Conservation (phyloP, 2,113 vertebrate species). For the Psettodes erumei region DNA sequence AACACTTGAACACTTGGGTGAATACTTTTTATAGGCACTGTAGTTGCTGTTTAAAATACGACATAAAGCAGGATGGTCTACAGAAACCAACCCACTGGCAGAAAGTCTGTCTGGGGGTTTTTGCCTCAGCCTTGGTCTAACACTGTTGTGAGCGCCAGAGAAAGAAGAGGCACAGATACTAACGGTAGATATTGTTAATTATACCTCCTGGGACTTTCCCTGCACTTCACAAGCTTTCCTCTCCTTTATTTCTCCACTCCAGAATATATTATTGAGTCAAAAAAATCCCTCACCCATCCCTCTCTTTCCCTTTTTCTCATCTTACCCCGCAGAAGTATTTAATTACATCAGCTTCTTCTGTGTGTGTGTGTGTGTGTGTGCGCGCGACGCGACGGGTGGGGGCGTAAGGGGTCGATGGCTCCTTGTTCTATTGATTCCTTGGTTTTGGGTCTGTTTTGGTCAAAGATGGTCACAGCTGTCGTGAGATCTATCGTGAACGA, state of each 20-base stretch:
- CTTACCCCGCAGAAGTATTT: constrained; percentile 57
- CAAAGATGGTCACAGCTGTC: constrained; percentile 37
- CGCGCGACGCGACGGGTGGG: no score
- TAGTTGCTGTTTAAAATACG: constrained; percentile 18
- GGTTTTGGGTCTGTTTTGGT: constrained; percentile 45
- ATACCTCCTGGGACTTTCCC: constrained; percentile 63
- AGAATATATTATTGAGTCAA: constrained; percentile 54
- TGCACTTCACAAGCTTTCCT: constrained; percentile 53
- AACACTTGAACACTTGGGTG: no score
- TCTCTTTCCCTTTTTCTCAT: constrained; percentile 12
- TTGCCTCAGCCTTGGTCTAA: constrained; percentile 32
- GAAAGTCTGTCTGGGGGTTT: constrained; percentile 27
- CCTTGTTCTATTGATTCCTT: constrained; percentile 58
- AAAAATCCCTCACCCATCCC: constrained; percentile 1
- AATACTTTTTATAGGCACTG: not conserved
- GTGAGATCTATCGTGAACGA: constrained; percentile 12
- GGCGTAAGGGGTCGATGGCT: not conserved
- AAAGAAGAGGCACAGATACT: constrained; percentile 35
- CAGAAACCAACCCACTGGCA: constrained; percentile 22
- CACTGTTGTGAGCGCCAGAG: constrained; percentile 28
- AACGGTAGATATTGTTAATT: constrained; percentile 74
- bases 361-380: constrained; percentile 1
- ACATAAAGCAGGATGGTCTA: constrained; percentile 17
- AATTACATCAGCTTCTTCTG: constrained; percentile 67
- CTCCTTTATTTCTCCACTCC: constrained; percentile 52